phyloP scores from a whole-genome alignment of 1,140 invertebrate species.

The Bombus confusus region DNA sequence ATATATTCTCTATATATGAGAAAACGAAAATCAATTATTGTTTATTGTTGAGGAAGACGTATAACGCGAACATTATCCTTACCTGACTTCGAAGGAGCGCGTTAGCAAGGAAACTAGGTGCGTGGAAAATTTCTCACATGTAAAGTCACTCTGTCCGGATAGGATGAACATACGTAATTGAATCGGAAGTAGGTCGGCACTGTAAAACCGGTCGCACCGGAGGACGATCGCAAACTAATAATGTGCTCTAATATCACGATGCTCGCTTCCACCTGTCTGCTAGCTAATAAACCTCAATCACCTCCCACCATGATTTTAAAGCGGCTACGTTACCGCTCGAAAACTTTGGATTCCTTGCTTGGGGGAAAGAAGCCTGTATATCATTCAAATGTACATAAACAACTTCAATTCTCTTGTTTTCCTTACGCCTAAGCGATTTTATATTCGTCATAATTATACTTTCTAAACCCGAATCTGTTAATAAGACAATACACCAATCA shows the following conservation, averaged over 20 bases:
- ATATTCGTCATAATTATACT: neutral
- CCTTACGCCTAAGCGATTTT: neutral
- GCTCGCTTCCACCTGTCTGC: conserved; percentile 64
- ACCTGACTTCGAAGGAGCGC: conserved; percentile 35
- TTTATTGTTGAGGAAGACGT: neutral
- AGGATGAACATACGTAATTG: conserved; percentile 32
- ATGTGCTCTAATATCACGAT: conserved; percentile 63
- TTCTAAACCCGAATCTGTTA: neutral
- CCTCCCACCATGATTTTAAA: conserved; percentile 57
- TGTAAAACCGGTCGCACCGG: conserved; percentile 56
- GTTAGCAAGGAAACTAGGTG: conserved; percentile 17
- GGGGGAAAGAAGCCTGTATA: conserved; percentile 17
- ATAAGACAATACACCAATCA: neutral
- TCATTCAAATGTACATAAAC: conserved; percentile 29
- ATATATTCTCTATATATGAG: neutral
- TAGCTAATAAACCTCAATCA: conserved; percentile 66
- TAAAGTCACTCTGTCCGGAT: conserved; percentile 37
- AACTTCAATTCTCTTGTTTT: neutral
- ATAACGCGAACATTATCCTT: conserved; percentile 14
- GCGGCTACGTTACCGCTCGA: conserved; percentile 28
- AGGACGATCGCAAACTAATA: conserved; percentile 68
- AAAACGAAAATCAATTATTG: neutral
- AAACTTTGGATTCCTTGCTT: conserved; percentile 10
- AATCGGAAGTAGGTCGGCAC: conserved; percentile 41
- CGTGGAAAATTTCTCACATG: conserved; percentile 29